phyloP scores from a whole-genome alignment of 2,113 vertebrate genomes.

The Phrynosoma platyrhinos region DNA sequence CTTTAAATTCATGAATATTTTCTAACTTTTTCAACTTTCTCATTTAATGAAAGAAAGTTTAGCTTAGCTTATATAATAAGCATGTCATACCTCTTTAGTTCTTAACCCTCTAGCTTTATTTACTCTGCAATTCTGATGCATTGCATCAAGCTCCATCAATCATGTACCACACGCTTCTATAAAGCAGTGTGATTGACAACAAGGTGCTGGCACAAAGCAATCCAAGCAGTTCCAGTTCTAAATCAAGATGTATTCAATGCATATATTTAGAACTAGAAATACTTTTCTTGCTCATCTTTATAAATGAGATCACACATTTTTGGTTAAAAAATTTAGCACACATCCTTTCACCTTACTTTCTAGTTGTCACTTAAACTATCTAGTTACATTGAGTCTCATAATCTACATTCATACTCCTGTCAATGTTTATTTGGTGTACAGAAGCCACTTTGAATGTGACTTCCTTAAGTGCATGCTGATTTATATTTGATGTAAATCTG shows the following conservation, averaged over 20 bases:
- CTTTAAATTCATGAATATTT: neutral
- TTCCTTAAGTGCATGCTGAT: neutral
- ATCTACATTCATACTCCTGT: rapidly evolving
- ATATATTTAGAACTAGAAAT: constrained; percentile 17
- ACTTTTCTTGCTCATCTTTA: constrained; percentile 40
- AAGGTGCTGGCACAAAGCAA: constrained; percentile 24
- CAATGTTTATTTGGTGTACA: neutral
- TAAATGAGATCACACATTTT: constrained; percentile 31
- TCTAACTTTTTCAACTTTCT: neutral
- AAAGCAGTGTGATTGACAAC: constrained; percentile 40
- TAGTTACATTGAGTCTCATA: neutral
- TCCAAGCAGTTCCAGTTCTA: neutral
- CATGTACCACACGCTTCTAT: neutral
- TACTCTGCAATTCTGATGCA: constrained; percentile 40
- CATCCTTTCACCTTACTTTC: constrained; percentile 5
- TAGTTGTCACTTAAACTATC: constrained; percentile 18
- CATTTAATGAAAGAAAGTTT: constrained; percentile 11
- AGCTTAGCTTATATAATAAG: neutral
- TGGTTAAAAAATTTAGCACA: neutral
- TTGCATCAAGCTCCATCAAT: constrained; percentile 49
- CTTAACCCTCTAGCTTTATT: neutral
- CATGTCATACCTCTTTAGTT: neutral
- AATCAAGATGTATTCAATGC: constrained; percentile 12
- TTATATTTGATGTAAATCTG: neutral
- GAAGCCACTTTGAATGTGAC: neutral